These are phyloP conservation scores for Seriola dumerili DNA, from an alignment of 2,113 vertebrate species.

Conservation along the genomic window DNA sequence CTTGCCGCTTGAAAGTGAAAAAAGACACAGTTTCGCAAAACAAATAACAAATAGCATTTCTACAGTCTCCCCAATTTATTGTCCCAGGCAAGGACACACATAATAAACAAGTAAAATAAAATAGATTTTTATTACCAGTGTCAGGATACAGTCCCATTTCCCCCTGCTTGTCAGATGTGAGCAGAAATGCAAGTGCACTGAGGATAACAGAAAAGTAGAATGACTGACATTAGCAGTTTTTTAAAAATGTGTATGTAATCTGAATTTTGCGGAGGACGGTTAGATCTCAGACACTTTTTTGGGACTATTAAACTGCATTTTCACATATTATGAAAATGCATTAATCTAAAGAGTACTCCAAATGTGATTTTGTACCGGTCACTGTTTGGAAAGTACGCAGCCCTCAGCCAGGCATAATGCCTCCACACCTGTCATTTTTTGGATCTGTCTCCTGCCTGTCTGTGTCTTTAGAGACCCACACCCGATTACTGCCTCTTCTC, in stretches of 20 bases:
- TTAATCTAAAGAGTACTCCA: background rate
- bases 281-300: background rate
- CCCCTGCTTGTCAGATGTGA: conserved; percentile 5
- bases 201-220: background rate
- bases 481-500: conserved; percentile 34
- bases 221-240: background rate
- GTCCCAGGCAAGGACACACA: conserved; percentile 52
- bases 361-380: background rate
- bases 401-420: conserved; percentile 9
- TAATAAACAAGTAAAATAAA: conserved; percentile 49
- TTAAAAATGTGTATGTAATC: background rate
- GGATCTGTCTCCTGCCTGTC: conserved; percentile 63
- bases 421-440: conserved; percentile 53
- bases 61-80: conserved; percentile 31
- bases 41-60: conserved; percentile 57
- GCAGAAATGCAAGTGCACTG: background rate
- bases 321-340: background rate
- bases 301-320: background rate
- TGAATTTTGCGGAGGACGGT: background rate
- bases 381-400: conserved; percentile 14
- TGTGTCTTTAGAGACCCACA: conserved; percentile 35
- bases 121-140: conserved; percentile 46
- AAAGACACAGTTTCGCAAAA: conserved; percentile 45
- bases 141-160: conserved; percentile 23
- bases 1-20: background rate